Evolutionary conservation across 2,113 vertebrate species (phyloP).

Genomic region (Prolemur simus): DNA sequence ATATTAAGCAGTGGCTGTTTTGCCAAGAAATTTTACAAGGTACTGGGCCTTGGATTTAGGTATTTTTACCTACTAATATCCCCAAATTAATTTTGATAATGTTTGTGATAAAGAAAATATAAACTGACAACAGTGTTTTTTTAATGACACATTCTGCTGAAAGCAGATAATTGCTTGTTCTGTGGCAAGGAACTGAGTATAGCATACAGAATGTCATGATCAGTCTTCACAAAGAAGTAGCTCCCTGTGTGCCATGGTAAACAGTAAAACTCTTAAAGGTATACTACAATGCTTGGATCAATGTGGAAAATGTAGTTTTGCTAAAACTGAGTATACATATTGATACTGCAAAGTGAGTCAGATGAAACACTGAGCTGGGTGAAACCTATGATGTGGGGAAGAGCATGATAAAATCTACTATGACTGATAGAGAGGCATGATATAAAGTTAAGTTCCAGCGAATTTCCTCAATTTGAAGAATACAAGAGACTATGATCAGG

Average conservation of each 20-base stretch:
- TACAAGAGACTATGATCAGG: neutral
- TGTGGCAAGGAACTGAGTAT: neutral
- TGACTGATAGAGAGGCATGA: neutral
- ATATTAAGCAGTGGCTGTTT: neutral
- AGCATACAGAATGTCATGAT: neutral
- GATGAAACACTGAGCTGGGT: neutral
- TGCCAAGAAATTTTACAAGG: neutral
- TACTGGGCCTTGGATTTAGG: neutral
- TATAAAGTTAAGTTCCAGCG: neutral
- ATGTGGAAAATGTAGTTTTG: neutral
- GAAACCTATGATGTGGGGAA: neutral
- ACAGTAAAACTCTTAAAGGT: neutral
- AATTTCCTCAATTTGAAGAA: neutral
- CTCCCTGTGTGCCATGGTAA: accelerated
- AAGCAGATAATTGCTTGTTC: neutral
- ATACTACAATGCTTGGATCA: neutral
- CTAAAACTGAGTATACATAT: neutral
- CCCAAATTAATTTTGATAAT: slow-evolving; percentile 14
- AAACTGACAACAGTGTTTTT: neutral
- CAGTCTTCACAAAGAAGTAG: neutral
- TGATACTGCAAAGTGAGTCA: neutral
- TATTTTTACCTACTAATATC: neutral
- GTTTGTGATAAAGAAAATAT: neutral
- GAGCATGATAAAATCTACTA: neutral
- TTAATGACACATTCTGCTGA: neutral